A percentile compares a stretch with the other conserved stretches of the same genome.
These are phyloP conservation scores for Artibeus lituratus DNA, from an alignment of 2,797 vertebrate species.

Conservation along the genomic window DNA sequence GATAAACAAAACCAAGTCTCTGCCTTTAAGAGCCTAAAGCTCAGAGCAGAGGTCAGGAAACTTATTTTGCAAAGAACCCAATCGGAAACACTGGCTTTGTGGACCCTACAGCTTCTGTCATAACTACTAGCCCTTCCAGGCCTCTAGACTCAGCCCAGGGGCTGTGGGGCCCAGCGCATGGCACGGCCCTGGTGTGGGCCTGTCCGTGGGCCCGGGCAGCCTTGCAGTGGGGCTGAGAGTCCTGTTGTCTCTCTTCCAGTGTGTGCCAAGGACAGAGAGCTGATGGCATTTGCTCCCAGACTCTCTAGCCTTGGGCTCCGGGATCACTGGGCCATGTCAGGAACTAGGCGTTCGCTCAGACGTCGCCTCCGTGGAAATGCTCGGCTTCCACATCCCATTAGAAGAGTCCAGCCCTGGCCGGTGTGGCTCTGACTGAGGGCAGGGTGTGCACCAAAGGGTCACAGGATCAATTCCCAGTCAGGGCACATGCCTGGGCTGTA, in stretches of 20 bases:
- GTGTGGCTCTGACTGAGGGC: too few species aligned
- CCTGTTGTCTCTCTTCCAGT: background rate
- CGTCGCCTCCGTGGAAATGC: background rate
- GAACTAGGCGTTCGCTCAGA: background rate
- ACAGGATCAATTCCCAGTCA: too few species aligned
- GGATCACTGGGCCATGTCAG: background rate
- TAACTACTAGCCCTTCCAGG: background rate
- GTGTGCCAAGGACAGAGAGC: background rate
- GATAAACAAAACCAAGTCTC: background rate
- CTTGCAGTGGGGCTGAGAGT: background rate
- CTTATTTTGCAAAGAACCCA: background rate
- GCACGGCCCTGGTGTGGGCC: too few species aligned
- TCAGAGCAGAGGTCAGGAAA: background rate
- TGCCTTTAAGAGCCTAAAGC: background rate
- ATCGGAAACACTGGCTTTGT: background rate
- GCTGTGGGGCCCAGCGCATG: background rate
- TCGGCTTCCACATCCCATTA: background rate
- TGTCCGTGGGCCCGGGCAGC: too few species aligned
- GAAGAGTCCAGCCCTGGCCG: too few species aligned
- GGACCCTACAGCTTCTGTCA: background rate
- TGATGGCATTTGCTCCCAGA: background rate
- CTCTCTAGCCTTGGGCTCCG: background rate
- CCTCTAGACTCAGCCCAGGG: fast-evolving
- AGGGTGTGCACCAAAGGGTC: too few species aligned
- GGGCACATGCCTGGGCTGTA: too few species aligned